Percentiles rank a stretch among this genome's conserved stretches.
Conservation (phyloP, 2,797 vertebrate genomes). For the Gallirallus australis region DNA sequence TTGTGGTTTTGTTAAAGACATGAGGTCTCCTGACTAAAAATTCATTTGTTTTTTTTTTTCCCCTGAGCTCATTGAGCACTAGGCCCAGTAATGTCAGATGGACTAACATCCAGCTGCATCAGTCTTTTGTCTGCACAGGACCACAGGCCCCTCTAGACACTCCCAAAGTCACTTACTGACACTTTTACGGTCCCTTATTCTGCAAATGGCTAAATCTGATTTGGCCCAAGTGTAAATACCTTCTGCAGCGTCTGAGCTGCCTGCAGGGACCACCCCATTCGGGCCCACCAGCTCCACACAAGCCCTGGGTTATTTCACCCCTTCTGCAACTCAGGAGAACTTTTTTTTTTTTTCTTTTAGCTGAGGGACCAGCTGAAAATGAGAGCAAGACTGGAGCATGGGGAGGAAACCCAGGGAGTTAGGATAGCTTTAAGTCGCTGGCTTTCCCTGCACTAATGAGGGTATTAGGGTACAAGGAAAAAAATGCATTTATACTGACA, state of each 20-base stretch:
- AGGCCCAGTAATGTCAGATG: neutral
- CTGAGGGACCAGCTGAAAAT: neutral
- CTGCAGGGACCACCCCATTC: neutral
- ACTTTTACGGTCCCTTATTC: neutral
- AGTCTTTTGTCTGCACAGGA: neutral
- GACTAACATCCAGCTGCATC: neutral
- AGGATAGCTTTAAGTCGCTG: neutral
- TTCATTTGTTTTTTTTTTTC: neutral
- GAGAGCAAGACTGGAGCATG: neutral
- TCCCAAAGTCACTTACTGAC: neutral
- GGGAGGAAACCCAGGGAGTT: neutral
- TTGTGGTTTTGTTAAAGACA: neutral
- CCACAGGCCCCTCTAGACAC: neutral
- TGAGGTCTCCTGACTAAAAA: neutral
- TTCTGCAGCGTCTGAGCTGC: neutral
- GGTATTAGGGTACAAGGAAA: neutral
- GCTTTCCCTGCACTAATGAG: neutral
- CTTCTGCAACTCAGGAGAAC: neutral
- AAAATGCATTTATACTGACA: conserved; percentile 60
- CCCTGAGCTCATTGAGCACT: neutral
- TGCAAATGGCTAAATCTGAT: neutral
- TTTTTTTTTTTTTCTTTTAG: neutral
- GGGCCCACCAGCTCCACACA: neutral
- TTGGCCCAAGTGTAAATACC: neutral
- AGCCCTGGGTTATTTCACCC: neutral